Evolutionary conservation across 2,113 vertebrate species (phyloP).

Genomic region (Chaetodon auriga): DNA sequence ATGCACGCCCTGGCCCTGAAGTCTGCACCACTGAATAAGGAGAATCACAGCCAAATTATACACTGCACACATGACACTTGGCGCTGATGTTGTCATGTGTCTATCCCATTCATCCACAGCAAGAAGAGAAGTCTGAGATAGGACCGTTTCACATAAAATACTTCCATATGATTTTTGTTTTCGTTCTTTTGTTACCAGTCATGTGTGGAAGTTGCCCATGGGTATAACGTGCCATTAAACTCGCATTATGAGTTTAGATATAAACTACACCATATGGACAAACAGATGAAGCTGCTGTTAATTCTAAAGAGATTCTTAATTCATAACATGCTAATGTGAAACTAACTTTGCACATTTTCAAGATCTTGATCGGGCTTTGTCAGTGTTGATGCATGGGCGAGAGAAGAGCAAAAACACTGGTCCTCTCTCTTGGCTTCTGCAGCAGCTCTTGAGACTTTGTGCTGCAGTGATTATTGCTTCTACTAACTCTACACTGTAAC

Average conservation of each 20-base stretch:
- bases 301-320: slow-evolving; percentile 16
- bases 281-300: slow-evolving; percentile 32
- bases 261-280: slow-evolving; percentile 53
- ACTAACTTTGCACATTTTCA: slow-evolving; percentile 32
- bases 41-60: slow-evolving; percentile 71
- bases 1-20: slow-evolving; percentile 59
- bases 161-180: slow-evolving; percentile 36
- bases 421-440: slow-evolving; percentile 27
- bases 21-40: slow-evolving; percentile 52
- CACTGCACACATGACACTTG: slow-evolving; percentile 41
- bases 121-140: background rate
- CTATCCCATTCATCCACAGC: slow-evolving; percentile 18
- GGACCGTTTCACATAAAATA: slow-evolving; percentile 33
- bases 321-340: slow-evolving; percentile 11
- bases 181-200: slow-evolving; percentile 38
- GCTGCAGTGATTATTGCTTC: slow-evolving; percentile 40
- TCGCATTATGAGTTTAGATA: slow-evolving; percentile 36
- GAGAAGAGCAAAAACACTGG: slow-evolving; percentile 14
- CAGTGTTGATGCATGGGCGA: slow-evolving; percentile 29
- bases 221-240: slow-evolving; percentile 45
- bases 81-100: slow-evolving; percentile 27
- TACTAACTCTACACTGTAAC: slow-evolving; percentile 16
- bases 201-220: slow-evolving; percentile 20
- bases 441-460: slow-evolving; percentile 13
- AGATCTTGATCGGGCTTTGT: slow-evolving; percentile 50